Conservation (phyloP, 2,113 vertebrate genomes). For the Gadus macrocephalus region DNA sequence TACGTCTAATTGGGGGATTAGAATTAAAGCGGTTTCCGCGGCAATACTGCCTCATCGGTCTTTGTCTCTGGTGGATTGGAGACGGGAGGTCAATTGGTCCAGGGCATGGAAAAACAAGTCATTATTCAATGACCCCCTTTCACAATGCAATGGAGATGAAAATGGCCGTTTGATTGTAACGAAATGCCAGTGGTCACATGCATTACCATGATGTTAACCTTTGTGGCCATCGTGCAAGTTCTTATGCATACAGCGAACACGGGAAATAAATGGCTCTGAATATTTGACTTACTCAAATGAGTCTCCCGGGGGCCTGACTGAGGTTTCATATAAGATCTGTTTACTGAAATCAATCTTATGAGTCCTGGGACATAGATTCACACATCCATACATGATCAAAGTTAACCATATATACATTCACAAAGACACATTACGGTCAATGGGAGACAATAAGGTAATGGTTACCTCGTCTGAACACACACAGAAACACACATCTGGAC, state of each 20-base stretch:
- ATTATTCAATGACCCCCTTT: slow-evolving; percentile 52
- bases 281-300: slow-evolving; percentile 18
- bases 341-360: slow-evolving; percentile 1
- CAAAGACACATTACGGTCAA: slow-evolving; percentile 12
- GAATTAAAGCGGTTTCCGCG: slow-evolving; percentile 1
- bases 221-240: slow-evolving; percentile 15
- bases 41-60: slow-evolving; percentile 8
- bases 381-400: neutral
- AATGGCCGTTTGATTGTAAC: slow-evolving; percentile 30
- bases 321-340: neutral
- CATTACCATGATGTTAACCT: slow-evolving; percentile 40
- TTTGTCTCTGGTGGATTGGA: slow-evolving; percentile 25
- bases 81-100: slow-evolving; percentile 44
- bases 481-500: slow-evolving; percentile 37
- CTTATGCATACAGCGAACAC: slow-evolving; percentile 14
- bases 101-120: slow-evolving; percentile 40
- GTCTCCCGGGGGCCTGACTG: neutral
- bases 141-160: slow-evolving; percentile 42
- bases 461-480: slow-evolving; percentile 10
- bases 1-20: slow-evolving; percentile 35
- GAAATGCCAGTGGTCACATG: slow-evolving; percentile 41
- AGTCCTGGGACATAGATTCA: neutral
- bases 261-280: slow-evolving; percentile 15
- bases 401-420: neutral
- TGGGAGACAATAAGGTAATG: slow-evolving; percentile 5